phyloP scores from a whole-genome alignment of 2,888 invertebrate species.

The Myathropa florea region DNA sequence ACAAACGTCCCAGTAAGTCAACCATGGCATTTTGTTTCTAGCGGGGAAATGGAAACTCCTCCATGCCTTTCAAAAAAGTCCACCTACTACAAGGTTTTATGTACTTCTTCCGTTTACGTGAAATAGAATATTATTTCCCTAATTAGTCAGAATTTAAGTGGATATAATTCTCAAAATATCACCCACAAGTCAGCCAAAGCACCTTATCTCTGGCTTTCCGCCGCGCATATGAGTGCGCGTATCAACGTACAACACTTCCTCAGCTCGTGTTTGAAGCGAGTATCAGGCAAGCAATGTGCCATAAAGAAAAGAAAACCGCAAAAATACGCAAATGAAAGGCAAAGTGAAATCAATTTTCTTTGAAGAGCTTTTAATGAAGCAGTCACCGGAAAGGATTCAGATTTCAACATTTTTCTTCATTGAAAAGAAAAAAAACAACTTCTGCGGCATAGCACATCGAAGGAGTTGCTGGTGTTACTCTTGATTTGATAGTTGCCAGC shows the following conservation, averaged over 20 bases:
- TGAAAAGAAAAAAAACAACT: slow-evolving; percentile 7
- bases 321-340: background rate
- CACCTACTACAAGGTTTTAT: too few species aligned
- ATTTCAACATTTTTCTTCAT: slow-evolving; percentile 60
- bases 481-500: slow-evolving; percentile 50
- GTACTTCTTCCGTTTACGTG: slow-evolving; percentile 19
- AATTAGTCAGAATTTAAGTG: slow-evolving; percentile 39
- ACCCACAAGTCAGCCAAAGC: background rate
- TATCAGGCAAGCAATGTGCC: background rate
- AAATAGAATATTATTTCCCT: slow-evolving; percentile 44
- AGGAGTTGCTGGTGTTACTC: slow-evolving; percentile 50
- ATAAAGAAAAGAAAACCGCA: background rate
- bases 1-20: background rate
- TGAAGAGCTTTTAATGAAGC: slow-evolving; percentile 70
- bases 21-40: background rate
- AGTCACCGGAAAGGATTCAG: slow-evolving; percentile 66
- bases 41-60: background rate
- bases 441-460: background rate
- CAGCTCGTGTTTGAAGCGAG: background rate
- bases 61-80: background rate
- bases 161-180: slow-evolving; percentile 42
- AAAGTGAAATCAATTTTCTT: slow-evolving; percentile 53
- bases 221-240: background rate
- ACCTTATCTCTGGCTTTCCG: background rate
- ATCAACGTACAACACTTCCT: background rate